Base-by-base conservation (phyloP, 2,888 invertebrate species). In the Drosophila emarginata region DNA sequence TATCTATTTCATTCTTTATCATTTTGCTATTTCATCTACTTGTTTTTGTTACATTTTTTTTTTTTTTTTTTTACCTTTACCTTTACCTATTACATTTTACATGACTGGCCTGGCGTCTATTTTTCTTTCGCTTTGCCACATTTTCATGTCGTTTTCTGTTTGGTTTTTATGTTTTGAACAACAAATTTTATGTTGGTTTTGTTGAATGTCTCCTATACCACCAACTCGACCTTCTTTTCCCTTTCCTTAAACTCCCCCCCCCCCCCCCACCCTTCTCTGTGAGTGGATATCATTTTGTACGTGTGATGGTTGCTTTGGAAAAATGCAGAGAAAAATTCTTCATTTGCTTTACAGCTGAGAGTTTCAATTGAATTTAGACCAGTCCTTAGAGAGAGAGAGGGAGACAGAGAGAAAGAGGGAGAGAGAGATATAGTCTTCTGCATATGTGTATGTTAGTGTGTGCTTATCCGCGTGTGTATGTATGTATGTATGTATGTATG, bases 361-460 rank as follows among this genome's bases (percentile, higher is more conserved):
- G 76, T 72, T 88, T 72, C 87, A 82, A 82, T 82, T 88, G 88
- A 82, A 82, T 82, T 82, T 88, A 72, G 87, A 82, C 73, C 83
- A 85, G 64, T 18, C 60, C 60, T 21, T 21, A 67, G 68, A 65
- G 21, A 68, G 32, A 32, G 9, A 32, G 4, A 11, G n/a, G n/a
- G n/a, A n/a, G 32, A 32, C n/a, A 32, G 32, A 32, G 9, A 32
- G 32, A 32, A 32, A 32, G 4, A 11, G 32, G 9, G 11, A 32
- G 32, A 32, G 11, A 32, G 32, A 2, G 32, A 9, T 9, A 32
- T 32, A 32, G 67, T 23, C n/a, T 72, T 67, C 62, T 53, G 23
- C 36, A 61, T 21, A 40, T 28, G 51, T 11, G 2, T 2, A 6
- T 12, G 3, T 15, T 26, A 52, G 60, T 23, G 45, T 12, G 9